These are phyloP conservation scores for Myrmecophaga tridactyla DNA, from an alignment of 2,113 vertebrate species.

Conservation along the genomic window DNA sequence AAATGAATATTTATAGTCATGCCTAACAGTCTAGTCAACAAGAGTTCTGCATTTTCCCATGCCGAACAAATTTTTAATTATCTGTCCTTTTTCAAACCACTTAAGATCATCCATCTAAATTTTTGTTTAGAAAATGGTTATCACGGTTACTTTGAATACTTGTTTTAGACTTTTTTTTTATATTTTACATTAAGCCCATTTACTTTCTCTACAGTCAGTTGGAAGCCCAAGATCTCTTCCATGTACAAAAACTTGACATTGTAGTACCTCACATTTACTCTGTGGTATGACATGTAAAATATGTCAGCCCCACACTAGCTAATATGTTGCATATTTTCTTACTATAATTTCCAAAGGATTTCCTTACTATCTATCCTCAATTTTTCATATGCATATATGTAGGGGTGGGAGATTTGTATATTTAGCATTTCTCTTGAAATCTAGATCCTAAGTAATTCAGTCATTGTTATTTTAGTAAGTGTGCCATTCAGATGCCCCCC, in stretches of 20 bases:
- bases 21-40: neutral
- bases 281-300: neutral
- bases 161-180: neutral
- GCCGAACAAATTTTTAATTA: neutral
- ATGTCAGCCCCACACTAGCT: neutral
- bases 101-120: neutral
- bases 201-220: neutral
- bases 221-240: neutral
- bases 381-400: neutral
- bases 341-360: neutral
- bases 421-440: neutral
- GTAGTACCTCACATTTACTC: neutral
- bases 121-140: neutral
- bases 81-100: neutral
- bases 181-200: neutral
- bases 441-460: neutral
- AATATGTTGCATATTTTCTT: neutral
- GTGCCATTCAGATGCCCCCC: neutral
- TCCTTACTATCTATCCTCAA: neutral
- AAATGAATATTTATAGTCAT: neutral
- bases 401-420: neutral
- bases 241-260: neutral
- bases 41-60: neutral
- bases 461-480: neutral
- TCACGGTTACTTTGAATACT: neutral